Evolutionary conservation across 2,113 vertebrate species (phyloP).

Genomic region (Numida meleagris): DNA sequence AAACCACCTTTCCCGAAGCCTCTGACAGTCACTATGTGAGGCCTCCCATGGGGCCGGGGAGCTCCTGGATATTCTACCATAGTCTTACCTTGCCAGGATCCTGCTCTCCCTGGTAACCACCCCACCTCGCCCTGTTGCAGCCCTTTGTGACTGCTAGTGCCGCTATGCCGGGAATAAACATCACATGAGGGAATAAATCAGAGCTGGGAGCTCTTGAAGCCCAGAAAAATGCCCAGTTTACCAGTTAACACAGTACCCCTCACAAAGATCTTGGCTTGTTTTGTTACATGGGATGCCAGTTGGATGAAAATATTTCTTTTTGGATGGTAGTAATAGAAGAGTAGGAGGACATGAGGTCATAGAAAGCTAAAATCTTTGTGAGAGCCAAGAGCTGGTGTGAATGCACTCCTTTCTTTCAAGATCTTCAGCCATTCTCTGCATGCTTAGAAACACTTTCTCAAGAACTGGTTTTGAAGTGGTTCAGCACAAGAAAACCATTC

Average conservation of each 20-base stretch:
- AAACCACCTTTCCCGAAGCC: not conserved
- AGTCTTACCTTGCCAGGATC: not conserved
- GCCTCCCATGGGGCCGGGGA: not conserved
- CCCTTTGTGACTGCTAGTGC: not conserved
- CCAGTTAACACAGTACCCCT: not conserved
- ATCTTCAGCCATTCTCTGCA: slow-evolving; percentile 23
- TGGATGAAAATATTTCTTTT: slow-evolving; percentile 52
- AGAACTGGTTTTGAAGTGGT: slow-evolving; percentile 24
- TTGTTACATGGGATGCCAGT: not conserved
- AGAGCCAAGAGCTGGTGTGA: slow-evolving; percentile 51
- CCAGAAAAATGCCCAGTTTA: not conserved
- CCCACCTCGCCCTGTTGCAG: not conserved
- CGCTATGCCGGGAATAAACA: not conserved
- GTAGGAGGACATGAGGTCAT: not conserved
- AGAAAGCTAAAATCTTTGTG: slow-evolving; percentile 22
- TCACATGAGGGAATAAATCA: not conserved
- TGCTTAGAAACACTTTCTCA: slow-evolving; percentile 42
- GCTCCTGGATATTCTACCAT: not conserved
- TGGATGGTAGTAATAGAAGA: not conserved
- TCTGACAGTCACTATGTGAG: not conserved
- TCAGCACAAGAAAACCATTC: slow-evolving; percentile 26
- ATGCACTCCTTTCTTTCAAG: slow-evolving; percentile 12
- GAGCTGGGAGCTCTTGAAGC: not conserved
- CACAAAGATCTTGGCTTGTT: slow-evolving; percentile 18
- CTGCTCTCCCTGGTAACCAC: not conserved